Percentiles rank a stretch among this genome's conserved stretches.
Evolutionary conservation across 2,888 invertebrate species (phyloP).

Genomic region (Muschampia plurimacula): DNA sequence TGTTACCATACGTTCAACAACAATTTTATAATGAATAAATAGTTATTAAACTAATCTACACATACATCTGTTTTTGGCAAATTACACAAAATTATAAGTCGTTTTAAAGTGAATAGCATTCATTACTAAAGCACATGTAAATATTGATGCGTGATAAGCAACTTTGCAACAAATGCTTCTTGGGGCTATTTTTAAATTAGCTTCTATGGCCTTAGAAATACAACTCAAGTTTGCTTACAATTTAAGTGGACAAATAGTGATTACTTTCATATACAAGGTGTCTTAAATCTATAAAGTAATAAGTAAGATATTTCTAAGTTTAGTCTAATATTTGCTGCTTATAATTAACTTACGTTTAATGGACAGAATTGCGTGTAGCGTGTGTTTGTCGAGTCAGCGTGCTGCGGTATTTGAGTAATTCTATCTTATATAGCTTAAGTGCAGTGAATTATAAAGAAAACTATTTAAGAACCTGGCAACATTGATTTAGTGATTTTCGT

Average conservation of each 20-base stretch:
- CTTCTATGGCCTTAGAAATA: slow-evolving; percentile 4
- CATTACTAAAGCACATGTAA: slow-evolving; percentile 5
- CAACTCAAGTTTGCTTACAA: slow-evolving; percentile 54
- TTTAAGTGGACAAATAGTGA: slow-evolving; percentile 70
- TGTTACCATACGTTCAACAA: slow-evolving; percentile 45
- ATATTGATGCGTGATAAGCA: slow-evolving; percentile 23
- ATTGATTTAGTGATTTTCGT: neutral
- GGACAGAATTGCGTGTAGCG: slow-evolving; percentile 85
- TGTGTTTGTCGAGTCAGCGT: slow-evolving; percentile 63
- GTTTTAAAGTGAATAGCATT: slow-evolving; percentile 16
- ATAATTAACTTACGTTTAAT: slow-evolving; percentile 73
- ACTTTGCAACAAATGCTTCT: neutral
- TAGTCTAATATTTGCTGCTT: slow-evolving; percentile 67
- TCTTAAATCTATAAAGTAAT: slow-evolving; percentile 59
- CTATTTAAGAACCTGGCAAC: slow-evolving; percentile 27
- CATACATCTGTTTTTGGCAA: slow-evolving; percentile 42
- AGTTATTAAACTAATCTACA: slow-evolving; percentile 46
- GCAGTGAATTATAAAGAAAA: slow-evolving; percentile 28
- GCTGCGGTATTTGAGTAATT: slow-evolving; percentile 52
- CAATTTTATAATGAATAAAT: slow-evolving; percentile 44
- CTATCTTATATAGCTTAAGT: slow-evolving; percentile 22
- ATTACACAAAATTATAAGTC: slow-evolving; percentile 45
- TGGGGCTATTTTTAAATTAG: neutral
- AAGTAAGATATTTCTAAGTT: slow-evolving; percentile 53
- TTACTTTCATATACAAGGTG: slow-evolving; percentile 71